These are phyloP conservation scores for Drosophila neutralis DNA, from an alignment of 2,888 invertebrate genomes.

Conservation along the genomic window DNA sequence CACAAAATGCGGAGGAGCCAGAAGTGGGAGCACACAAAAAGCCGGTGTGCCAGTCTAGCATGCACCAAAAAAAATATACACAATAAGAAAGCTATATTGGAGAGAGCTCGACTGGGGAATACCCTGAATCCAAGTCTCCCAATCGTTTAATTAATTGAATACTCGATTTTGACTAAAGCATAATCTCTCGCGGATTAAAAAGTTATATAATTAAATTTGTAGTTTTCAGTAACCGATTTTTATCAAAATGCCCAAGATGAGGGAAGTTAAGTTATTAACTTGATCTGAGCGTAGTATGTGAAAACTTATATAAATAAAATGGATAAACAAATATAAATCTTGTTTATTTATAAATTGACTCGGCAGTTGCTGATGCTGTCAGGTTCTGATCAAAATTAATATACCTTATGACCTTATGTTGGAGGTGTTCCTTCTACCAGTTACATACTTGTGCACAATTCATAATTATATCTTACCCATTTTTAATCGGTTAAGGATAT, in stretches of 20 bases:
- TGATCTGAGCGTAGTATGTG: neutral
- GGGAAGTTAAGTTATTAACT: neutral
- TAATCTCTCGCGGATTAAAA: neutral
- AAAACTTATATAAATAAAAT: neutral
- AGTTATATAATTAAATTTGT: neutral
- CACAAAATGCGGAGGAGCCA: conserved; percentile 23
- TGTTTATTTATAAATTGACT: neutral
- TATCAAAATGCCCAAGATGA: neutral
- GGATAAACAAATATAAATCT: neutral
- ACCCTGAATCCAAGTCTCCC: neutral
- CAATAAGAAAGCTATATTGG: neutral
- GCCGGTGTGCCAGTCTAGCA: conserved; percentile 5
- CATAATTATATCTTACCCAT: neutral
- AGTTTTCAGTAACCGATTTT: neutral
- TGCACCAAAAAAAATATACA: neutral
- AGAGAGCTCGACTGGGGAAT: neutral
- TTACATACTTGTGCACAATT: neutral
- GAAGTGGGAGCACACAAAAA: conserved; percentile 17
- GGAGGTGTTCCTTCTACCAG: neutral
- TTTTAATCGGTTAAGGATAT: neutral
- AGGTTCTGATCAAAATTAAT: neutral
- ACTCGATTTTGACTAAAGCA: neutral
- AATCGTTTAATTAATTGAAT: neutral
- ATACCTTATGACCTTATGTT: neutral
- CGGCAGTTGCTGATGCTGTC: neutral